A percentile compares a stretch with the other conserved stretches of the same genome.
These are phyloP conservation scores for Microcebus lehilahytsara DNA, from an alignment of 2,113 vertebrate species.

Conservation along the genomic window DNA sequence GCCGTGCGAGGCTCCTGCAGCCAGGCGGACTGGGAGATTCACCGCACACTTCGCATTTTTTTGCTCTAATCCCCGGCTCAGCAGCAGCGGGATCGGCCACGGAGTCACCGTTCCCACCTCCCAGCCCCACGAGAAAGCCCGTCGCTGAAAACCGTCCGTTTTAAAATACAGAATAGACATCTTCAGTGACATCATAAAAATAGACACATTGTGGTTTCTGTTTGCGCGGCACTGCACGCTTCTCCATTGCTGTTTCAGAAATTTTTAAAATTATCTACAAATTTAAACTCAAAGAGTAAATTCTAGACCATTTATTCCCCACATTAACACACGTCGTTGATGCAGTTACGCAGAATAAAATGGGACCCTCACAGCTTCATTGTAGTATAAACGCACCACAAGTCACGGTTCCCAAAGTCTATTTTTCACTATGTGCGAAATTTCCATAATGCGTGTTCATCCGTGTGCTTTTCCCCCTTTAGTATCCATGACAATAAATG, in stretches of 20 bases:
- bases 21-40: constrained; percentile 83
- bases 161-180: background rate
- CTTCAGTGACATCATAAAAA: background rate
- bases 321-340: rapidly evolving
- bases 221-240: rapidly evolving
- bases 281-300: background rate
- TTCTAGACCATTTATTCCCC: background rate
- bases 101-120: rapidly evolving
- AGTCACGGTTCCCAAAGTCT: background rate
- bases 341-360: background rate
- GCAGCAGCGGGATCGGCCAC: too few species aligned
- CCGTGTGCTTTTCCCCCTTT: background rate
- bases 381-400: rapidly evolving
- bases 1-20: constrained; percentile 89
- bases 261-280: background rate
- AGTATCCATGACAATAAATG: constrained; percentile 59
- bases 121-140: rapidly evolving
- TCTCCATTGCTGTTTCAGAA: background rate
- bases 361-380: rapidly evolving
- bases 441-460: background rate
- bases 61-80: rapidly evolving
- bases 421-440: background rate
- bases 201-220: rapidly evolving
- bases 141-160: background rate
- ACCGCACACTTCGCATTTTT: rapidly evolving